Percentiles rank a stretch among this genome's conserved stretches.
phyloP scores from a whole-genome alignment of 2,797 vertebrate genomes.

The Discoglossus pictus region DNA sequence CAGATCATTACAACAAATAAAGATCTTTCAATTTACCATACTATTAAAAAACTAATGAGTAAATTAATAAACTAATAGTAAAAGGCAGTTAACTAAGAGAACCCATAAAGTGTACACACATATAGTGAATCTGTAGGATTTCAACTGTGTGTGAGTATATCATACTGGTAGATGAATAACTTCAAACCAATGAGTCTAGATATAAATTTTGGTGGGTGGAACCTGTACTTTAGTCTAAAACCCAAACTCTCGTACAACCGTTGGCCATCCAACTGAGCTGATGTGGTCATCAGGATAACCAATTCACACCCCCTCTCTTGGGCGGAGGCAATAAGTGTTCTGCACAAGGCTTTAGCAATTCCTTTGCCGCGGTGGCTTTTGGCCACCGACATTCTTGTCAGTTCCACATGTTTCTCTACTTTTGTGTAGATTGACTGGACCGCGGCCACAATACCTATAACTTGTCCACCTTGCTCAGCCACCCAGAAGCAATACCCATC shows the following conservation, averaged over 20 bases:
- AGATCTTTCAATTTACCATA: too few relatives aligned
- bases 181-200: conserved; percentile 68
- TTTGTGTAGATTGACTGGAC: conserved; percentile 16
- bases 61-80: too few relatives aligned
- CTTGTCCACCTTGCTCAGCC: conserved; percentile 67
- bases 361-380: conserved; percentile 71
- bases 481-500: conserved; percentile 78
- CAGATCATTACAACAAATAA: too few relatives aligned
- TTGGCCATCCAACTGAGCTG: conserved; percentile 73
- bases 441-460: conserved; percentile 73
- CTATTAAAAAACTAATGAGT: too few relatives aligned
- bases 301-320: conserved; percentile 60
- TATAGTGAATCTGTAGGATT: too few relatives aligned
- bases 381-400: conserved; percentile 75
- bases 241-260: conserved; percentile 76
- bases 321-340: conserved; percentile 69
- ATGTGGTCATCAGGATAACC: conserved; percentile 71
- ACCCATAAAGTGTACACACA: too few relatives aligned
- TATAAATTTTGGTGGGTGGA: conserved; percentile 50
- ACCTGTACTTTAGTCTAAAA: conserved; percentile 59
- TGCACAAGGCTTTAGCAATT: conserved; percentile 71
- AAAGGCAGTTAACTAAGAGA: too few relatives aligned
- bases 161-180: conserved; percentile 69
- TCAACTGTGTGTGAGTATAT: conserved; percentile 53
- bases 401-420: conserved; percentile 64